phyloP scores from a whole-genome alignment of 2,797 vertebrate genomes.

The Centropyge bicolor region DNA sequence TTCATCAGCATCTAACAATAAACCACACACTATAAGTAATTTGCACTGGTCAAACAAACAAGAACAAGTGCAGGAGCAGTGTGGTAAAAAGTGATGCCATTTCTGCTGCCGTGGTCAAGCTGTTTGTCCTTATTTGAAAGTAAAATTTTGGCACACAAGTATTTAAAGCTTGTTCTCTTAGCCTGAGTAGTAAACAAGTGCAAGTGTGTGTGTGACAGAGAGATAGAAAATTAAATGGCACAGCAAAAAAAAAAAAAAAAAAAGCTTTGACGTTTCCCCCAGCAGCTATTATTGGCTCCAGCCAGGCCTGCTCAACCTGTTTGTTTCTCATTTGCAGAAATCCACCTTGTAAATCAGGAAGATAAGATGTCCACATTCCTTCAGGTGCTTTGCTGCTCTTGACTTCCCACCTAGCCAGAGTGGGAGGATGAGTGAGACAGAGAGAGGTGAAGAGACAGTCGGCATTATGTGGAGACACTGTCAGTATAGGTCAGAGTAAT shows the following conservation, averaged over 20 bases:
- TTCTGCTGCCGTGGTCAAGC: background rate
- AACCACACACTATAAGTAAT: background rate
- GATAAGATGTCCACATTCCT: slow-evolving; percentile 35
- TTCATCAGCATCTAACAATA: background rate
- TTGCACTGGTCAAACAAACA: background rate
- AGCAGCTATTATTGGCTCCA: slow-evolving; percentile 34
- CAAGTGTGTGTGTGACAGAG: background rate
- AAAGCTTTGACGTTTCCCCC: background rate
- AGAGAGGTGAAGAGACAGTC: background rate
- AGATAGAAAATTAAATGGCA: background rate
- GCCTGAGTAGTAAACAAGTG: too few species aligned
- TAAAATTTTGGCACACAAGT: slow-evolving; percentile 15
- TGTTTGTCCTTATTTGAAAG: slow-evolving; percentile 16
- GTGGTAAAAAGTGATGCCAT: background rate
- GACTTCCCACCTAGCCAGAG: background rate
- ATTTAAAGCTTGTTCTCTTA: background rate
- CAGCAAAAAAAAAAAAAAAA: background rate
- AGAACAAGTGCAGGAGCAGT: background rate
- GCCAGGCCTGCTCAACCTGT: slow-evolving; percentile 61
- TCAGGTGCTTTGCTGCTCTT: slow-evolving; percentile 9
- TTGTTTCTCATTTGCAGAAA: slow-evolving; percentile 32
- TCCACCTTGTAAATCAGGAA: slow-evolving; percentile 43
- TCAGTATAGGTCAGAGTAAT: background rate
- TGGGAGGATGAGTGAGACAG: slow-evolving; percentile 6
- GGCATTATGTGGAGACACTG: background rate